These are phyloP conservation scores for Syrrhaptes paradoxus DNA, from an alignment of 2,113 vertebrate species.

Conservation along the genomic window DNA sequence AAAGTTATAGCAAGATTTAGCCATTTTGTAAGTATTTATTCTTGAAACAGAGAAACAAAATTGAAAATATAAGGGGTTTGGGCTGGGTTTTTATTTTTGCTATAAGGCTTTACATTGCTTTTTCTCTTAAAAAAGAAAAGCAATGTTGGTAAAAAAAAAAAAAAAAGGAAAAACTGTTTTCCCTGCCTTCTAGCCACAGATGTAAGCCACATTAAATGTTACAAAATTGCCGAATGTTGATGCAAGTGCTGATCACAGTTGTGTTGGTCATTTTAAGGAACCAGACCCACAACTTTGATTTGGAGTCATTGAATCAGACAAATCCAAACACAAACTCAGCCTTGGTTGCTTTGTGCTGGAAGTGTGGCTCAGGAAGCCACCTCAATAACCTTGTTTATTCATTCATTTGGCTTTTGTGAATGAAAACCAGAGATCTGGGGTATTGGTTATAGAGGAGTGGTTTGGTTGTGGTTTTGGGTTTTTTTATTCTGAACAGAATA, in stretches of 20 bases:
- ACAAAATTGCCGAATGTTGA: background rate
- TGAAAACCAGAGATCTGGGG: background rate
- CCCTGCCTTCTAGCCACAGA: background rate
- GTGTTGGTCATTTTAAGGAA: conserved; percentile 16
- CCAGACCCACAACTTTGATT: conserved; percentile 18
- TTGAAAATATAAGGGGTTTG: background rate
- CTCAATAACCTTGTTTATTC: background rate
- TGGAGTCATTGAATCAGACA: background rate
- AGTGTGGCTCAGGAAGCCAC: background rate
- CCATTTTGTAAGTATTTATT: background rate
- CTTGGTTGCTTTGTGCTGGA: background rate
- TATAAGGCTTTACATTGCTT: background rate
- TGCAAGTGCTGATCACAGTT: background rate
- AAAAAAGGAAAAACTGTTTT: background rate
- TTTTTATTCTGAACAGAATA: background rate
- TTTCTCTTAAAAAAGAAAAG: background rate
- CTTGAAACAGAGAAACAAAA: background rate
- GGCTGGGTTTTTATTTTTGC: background rate
- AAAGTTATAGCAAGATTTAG: background rate
- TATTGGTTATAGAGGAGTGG: background rate
- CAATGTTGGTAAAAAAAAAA: background rate
- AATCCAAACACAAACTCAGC: conserved; percentile 7
- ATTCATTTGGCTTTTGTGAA: conserved; percentile 23
- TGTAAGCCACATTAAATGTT: conserved; percentile 12
- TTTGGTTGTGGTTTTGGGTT: background rate